Evolutionary conservation across 2,113 vertebrate genomes (phyloP), one percentile per base, ranked within the genome.

Genomic region (Nipponia nippon): DNA sequence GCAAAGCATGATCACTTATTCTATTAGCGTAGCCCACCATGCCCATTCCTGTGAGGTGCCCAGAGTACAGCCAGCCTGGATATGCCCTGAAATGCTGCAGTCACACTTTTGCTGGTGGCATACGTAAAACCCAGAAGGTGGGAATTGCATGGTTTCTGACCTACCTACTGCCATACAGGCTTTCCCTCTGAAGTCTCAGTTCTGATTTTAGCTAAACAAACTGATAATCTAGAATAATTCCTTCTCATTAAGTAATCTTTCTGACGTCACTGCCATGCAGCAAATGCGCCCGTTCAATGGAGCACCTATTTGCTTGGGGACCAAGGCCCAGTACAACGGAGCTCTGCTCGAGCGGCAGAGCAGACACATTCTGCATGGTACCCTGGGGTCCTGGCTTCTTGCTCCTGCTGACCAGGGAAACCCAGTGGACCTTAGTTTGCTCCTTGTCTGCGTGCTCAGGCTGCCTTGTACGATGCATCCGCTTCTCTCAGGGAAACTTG

Each of bases 351-450:
- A 44, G 58, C 1, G 3, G 75, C 53, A 42, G 38, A 69, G 50
- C 36, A 6, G 26, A 20, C 66, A 66, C 0, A 0, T 13, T 66
- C 53, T 16, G 46, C 1, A 0, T 1, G 17, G 32, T 3, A 30
- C 19, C 56, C 17, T 3, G 4, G 10, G 27, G 30, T 6, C 50
- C 40, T 22, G 56, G 46, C 29, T 70, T 16, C 67, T 76, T 29
- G 36, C 72, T 87, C 50, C 30, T 34, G 56, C 71, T 79, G 62
- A 61, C 42, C 47, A 56, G 44, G 53, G 47, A 67, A 76, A 81
- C 30, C 26, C 47, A 38, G 34, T 1, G 22, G 18, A 40, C 14
- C 52, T 50, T 8, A 26, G 22, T 38, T 71, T 66, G 38, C 12
- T 63, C 38, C 36, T 62, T 15, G 34, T 11, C 67, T 44, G 71